Conservation (phyloP, 1,140 invertebrate species). For the Caenorhabditis inopinata region DNA sequence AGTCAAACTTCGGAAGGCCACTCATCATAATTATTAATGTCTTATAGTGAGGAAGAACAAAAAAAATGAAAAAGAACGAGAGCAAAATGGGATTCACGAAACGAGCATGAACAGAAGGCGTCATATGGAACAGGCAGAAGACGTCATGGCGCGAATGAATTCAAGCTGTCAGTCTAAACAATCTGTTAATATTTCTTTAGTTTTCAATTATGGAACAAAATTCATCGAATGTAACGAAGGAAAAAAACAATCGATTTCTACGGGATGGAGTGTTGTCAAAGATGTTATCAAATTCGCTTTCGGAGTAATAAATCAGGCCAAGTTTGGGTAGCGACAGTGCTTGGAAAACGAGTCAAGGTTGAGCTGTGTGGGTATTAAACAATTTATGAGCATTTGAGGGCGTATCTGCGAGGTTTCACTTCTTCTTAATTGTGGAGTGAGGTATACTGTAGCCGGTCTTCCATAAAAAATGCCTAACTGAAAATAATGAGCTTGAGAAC, state of each 20-base stretch:
- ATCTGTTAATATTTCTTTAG: slow-evolving; percentile 1
- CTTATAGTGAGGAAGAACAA: neutral
- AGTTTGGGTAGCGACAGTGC: neutral
- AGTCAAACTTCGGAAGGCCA: neutral
- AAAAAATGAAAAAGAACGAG: neutral
- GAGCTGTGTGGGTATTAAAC: neutral
- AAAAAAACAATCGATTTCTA: too few species aligned
- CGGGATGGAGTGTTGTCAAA: neutral
- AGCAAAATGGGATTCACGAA: neutral
- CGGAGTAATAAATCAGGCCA: neutral
- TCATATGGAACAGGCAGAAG: slow-evolving; percentile 4
- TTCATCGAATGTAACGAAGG: neutral
- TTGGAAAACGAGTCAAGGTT: slow-evolving; percentile 1
- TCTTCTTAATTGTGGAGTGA: too few species aligned
- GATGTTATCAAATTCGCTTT: too few species aligned
- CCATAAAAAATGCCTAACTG: too few species aligned
- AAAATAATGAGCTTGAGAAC: too few species aligned
- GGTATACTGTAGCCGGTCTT: too few species aligned
- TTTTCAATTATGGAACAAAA: neutral
- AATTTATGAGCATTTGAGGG: neutral
- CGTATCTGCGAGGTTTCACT: too few species aligned
- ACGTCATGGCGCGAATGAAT: slow-evolving; percentile 27
- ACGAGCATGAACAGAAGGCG: slow-evolving; percentile 21
- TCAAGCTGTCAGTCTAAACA: neutral
- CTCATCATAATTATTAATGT: slow-evolving; percentile 4